A percentile compares a stretch with the other conserved stretches of the same genome.
Evolutionary conservation across 2,888 invertebrate genomes (phyloP).

Genomic region (Lasioglossum vierecki): DNA sequence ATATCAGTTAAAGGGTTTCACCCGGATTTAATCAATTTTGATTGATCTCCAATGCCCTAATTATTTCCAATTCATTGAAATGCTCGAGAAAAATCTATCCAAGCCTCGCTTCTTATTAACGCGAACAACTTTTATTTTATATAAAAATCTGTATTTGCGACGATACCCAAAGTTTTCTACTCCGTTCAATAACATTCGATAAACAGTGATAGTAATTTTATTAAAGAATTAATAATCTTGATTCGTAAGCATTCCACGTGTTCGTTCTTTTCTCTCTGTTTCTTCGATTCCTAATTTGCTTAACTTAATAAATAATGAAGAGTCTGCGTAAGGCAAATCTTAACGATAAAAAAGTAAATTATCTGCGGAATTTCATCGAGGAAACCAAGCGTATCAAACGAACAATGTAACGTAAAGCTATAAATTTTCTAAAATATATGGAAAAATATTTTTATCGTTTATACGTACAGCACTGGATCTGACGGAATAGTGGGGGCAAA

Average conservation of each 20-base stretch:
- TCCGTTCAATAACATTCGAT: not conserved
- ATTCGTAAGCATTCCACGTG: too few species aligned
- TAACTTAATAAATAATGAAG: not conserved
- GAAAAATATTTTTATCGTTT: not conserved
- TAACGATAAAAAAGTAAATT: too few species aligned
- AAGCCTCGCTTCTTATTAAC: not conserved
- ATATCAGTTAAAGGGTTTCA: not conserved
- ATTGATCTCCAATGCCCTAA: not conserved
- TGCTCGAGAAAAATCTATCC: not conserved
- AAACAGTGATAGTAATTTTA: not conserved
- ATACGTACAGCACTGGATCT: not conserved
- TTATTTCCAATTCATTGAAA: not conserved
- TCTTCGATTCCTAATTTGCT: not conserved
- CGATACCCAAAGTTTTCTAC: too few species aligned
- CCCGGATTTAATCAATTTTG: not conserved
- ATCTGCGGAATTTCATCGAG: too few species aligned
- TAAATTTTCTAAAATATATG: not conserved
- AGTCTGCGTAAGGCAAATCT: too few species aligned
- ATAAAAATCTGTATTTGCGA: not conserved
- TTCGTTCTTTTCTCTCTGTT: not conserved
- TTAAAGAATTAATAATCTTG: too few species aligned
- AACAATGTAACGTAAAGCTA: too few species aligned
- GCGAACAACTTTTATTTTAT: not conserved
- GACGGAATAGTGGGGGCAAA: constrained; percentile 9
- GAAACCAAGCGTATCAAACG: too few species aligned